Evolutionary conservation across 2,888 invertebrate genomes (phyloP).

Genomic region (Drosophila yooni): DNA sequence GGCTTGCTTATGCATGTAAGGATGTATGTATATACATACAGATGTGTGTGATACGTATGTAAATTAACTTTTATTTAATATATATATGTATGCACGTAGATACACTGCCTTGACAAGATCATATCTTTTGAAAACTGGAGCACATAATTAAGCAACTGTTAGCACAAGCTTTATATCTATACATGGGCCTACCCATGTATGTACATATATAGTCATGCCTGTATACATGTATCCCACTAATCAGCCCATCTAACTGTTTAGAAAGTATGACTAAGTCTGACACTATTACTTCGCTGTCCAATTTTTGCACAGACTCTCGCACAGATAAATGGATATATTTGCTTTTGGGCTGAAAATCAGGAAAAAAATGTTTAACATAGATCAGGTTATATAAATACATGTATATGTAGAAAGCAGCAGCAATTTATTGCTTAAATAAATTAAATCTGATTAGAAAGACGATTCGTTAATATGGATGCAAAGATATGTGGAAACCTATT

Average conservation of each 20-base stretch:
- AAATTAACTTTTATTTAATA: slow-evolving; percentile 45
- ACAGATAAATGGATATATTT: slow-evolving; percentile 29
- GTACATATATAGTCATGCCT: neutral
- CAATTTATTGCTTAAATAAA: slow-evolving; percentile 14
- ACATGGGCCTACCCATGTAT: too few species aligned
- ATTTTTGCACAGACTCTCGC: slow-evolving; percentile 23
- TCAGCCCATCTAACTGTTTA: slow-evolving; percentile 46
- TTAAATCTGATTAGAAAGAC: slow-evolving; percentile 11
- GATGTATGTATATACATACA: slow-evolving; percentile 1
- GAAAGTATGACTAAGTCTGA: slow-evolving; percentile 39
- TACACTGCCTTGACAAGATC: slow-evolving; percentile 24
- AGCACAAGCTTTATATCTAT: neutral
- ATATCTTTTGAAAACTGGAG: slow-evolving; percentile 39
- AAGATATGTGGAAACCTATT: neutral
- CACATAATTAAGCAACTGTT: slow-evolving; percentile 11
- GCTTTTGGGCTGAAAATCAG: slow-evolving; percentile 14
- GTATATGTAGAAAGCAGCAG: neutral
- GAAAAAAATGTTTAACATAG: slow-evolving; percentile 15
- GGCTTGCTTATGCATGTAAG: too few species aligned
- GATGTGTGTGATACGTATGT: slow-evolving; percentile 29
- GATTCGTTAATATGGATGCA: neutral
- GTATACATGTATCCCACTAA: slow-evolving; percentile 10
- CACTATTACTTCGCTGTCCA: slow-evolving; percentile 29
- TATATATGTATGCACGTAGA: neutral
- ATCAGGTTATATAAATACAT: slow-evolving; percentile 15